Percentiles rank a stretch among this genome's conserved stretches.
These are phyloP conservation scores for Syndactyla subalaris DNA, from an alignment of 2,797 vertebrate genomes.

Conservation along the genomic window DNA sequence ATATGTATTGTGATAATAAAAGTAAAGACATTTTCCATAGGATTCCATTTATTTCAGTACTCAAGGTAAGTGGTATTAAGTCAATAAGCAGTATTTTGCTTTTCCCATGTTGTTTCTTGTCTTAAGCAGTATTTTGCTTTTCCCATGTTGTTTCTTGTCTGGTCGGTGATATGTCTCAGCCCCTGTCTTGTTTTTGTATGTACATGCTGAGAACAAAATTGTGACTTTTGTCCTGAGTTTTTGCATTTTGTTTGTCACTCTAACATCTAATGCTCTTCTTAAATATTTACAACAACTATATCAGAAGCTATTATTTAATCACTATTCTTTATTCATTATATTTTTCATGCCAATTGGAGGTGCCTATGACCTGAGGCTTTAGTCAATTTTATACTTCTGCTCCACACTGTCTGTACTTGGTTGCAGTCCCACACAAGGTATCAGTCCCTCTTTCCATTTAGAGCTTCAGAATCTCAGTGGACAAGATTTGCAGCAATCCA, in stretches of 20 bases:
- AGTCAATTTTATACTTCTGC: not conserved
- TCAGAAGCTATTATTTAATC: not conserved
- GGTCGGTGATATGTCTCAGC: not conserved
- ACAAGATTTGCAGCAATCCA: not conserved
- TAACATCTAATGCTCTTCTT: not conserved
- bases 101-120: not conserved
- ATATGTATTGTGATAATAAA: not conserved
- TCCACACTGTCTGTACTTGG: rapidly evolving
- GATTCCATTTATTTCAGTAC: not conserved
- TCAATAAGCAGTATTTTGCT: not conserved
- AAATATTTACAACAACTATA: not conserved
- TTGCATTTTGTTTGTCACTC: not conserved
- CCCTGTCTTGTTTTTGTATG: not conserved
- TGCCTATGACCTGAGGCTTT: not conserved
- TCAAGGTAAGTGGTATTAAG: not conserved
- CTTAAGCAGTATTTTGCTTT: not conserved
- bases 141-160: not conserved
- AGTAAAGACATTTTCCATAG: not conserved
- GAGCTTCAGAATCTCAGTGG: not conserved
- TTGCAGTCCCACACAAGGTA: not conserved
- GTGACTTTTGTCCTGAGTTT: not conserved
- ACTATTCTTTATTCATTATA: not conserved
- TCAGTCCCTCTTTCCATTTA: not conserved
- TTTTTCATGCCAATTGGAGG: not conserved
- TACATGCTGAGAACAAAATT: not conserved